Percentiles rank a stretch among this genome's conserved stretches.
Evolutionary conservation across 2,888 invertebrate genomes (phyloP).

Genomic region (Drosophila differens): DNA sequence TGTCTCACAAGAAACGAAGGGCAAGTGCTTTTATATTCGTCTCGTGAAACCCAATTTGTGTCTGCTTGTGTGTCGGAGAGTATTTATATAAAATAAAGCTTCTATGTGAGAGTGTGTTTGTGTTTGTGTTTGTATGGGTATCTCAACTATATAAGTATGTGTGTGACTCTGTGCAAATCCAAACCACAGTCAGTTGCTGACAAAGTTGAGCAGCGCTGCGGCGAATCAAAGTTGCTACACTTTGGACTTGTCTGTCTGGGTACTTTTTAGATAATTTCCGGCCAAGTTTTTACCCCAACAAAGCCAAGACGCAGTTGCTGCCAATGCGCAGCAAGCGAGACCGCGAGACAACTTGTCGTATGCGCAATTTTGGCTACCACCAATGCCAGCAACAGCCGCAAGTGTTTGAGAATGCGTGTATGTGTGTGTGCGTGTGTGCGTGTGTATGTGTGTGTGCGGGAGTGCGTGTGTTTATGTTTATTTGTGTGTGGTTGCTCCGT

Average conservation of each 20-base stretch:
- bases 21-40: slow-evolving; percentile 83
- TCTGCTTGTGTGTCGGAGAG: slow-evolving; percentile 32
- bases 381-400: slow-evolving; percentile 74
- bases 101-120: slow-evolving; percentile 22
- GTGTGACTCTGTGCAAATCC: slow-evolving; percentile 19
- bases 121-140: slow-evolving; percentile 8
- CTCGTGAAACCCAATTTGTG: slow-evolving; percentile 49
- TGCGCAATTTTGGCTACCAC: slow-evolving; percentile 68
- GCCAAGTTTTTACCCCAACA: slow-evolving; percentile 71
- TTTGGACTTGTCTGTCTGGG: slow-evolving; percentile 24
- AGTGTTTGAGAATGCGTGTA: slow-evolving; percentile 18
- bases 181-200: slow-evolving; percentile 61
- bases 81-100: slow-evolving; percentile 50
- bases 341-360: slow-evolving; percentile 67
- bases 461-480: slow-evolving; percentile 28
- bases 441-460: slow-evolving; percentile 25
- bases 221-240: slow-evolving; percentile 68
- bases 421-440: slow-evolving; percentile 29
- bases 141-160: slow-evolving; percentile 67
- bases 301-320: slow-evolving; percentile 59
- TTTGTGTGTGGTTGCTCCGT: slow-evolving; percentile 46
- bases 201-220: slow-evolving; percentile 70
- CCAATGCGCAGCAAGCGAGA: slow-evolving; percentile 69
- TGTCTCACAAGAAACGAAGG: slow-evolving; percentile 84
- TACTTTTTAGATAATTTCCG: slow-evolving; percentile 71